Evolutionary conservation across 1,140 invertebrate genomes (phyloP).

Genomic region (Trichonephila clavipes): DNA sequence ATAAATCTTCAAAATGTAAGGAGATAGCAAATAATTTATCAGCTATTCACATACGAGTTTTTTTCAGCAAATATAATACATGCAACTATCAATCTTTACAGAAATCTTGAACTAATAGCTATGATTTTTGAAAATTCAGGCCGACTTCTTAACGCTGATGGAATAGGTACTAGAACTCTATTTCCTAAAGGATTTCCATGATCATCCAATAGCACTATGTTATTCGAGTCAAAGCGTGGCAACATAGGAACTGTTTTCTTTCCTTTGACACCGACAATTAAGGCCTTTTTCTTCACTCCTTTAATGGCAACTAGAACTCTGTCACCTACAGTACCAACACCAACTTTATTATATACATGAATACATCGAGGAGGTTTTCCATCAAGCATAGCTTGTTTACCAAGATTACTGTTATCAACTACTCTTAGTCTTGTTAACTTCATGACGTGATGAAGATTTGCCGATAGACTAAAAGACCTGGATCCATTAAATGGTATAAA

Average conservation of each 20-base stretch:
- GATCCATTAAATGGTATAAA: neutral
- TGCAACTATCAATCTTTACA: constrained; percentile 83
- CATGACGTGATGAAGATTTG: constrained; percentile 79
- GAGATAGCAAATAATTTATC: too few species aligned
- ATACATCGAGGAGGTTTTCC: constrained; percentile 91
- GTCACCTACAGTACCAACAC: constrained; percentile 85
- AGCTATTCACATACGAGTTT: too few species aligned
- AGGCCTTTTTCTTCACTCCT: constrained; percentile 97
- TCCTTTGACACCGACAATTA: constrained; percentile 93
- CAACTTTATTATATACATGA: constrained; percentile 82
- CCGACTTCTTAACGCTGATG: constrained; percentile 92
- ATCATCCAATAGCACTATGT: constrained; percentile 97
- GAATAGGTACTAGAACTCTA: constrained; percentile 96
- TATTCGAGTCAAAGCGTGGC: constrained; percentile 97
- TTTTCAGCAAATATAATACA: too few species aligned
- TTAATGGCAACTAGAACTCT: constrained; percentile 96
- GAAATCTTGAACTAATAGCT: constrained; percentile 94
- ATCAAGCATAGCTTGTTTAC: constrained; percentile 94
- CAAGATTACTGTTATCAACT: constrained; percentile 97
- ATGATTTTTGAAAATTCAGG: constrained; percentile 97
- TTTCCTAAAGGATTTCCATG: constrained; percentile 94
- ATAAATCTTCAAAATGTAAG: too few species aligned
- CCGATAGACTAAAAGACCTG: constrained; percentile 64
- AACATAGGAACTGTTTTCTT: constrained; percentile 88
- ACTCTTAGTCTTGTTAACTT: constrained; percentile 89